Percentiles rank a stretch among this genome's conserved stretches.
Conservation (phyloP, 2,888 invertebrate genomes). For the Nephrotoma guestfalica region DNA sequence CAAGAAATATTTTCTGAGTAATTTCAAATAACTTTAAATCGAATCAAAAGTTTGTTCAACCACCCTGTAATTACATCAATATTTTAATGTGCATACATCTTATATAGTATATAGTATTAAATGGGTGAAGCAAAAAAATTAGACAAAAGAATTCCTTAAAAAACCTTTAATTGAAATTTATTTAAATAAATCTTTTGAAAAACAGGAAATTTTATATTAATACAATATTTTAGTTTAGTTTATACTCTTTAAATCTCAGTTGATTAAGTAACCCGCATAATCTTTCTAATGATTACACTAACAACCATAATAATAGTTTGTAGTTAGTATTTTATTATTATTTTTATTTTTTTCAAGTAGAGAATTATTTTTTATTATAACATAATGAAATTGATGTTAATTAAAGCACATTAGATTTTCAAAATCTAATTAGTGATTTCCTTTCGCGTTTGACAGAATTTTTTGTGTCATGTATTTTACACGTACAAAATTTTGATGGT, state of each 20-base stretch:
- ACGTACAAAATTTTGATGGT: too few relatives aligned
- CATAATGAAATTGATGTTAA: not conserved
- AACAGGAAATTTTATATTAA: not conserved
- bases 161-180: not conserved
- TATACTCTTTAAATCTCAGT: not conserved
- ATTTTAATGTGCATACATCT: not conserved
- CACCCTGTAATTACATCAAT: too few relatives aligned
- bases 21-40: too few relatives aligned
- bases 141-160: not conserved
- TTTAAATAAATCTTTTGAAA: not conserved
- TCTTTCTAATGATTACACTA: not conserved
- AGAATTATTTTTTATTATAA: not conserved
- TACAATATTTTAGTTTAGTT: not conserved
- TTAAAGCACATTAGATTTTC: not conserved
- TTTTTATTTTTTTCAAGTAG: not conserved
- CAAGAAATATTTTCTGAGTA: too few relatives aligned
- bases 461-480: too few relatives aligned
- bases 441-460: not conserved
- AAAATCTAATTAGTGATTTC: not conserved
- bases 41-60: too few relatives aligned
- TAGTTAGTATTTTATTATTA: not conserved
- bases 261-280: not conserved
- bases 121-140: not conserved
- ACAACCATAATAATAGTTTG: not conserved
- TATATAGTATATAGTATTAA: not conserved